Conservation (phyloP, 53 echinoderm and acorn worm species). For the Patiria pectinifera region DNA sequence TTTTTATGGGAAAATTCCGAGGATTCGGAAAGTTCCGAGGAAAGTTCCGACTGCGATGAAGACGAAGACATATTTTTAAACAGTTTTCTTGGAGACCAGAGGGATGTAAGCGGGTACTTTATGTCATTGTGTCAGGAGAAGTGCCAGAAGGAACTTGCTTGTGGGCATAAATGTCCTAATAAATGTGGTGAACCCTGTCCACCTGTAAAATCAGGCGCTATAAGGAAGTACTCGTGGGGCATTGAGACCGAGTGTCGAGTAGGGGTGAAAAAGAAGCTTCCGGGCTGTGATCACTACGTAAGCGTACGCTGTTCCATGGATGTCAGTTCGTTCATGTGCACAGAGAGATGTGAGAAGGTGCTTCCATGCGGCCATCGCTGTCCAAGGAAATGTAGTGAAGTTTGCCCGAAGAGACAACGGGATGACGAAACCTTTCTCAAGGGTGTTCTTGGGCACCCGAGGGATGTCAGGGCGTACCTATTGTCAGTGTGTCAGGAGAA, state of each 20-base stretch:
- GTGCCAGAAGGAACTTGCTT: slow-evolving; percentile 67
- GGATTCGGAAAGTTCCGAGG: slow-evolving; percentile 62
- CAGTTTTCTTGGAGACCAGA: background rate
- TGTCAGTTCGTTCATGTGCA: slow-evolving; percentile 63
- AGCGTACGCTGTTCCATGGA: slow-evolving; percentile 44
- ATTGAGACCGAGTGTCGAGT: slow-evolving; percentile 11
- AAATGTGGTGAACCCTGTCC: slow-evolving; percentile 68
- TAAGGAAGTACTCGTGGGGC: background rate
- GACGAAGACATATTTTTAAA: background rate
- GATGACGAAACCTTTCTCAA: background rate
- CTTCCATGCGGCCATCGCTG: slow-evolving; percentile 86
- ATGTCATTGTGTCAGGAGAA: background rate
- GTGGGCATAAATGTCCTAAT: slow-evolving; percentile 75
- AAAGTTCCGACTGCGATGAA: slow-evolving; percentile 74
- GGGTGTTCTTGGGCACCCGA: background rate
- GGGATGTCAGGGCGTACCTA: background rate
- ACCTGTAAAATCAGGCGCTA: background rate
- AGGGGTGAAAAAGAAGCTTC: slow-evolving; percentile 45
- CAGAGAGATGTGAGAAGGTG: slow-evolving; percentile 51
- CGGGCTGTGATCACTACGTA: slow-evolving; percentile 71
- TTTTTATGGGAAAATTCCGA: background rate
- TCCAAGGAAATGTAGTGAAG: slow-evolving; percentile 59
- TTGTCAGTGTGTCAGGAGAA: background rate
- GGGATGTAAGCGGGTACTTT: background rate
- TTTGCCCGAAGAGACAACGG: background rate